A percentile compares a stretch with the other conserved stretches of the same genome.
phyloP scores from a whole-genome alignment of 2,113 vertebrate genomes.

The Pelecanus crispus region DNA sequence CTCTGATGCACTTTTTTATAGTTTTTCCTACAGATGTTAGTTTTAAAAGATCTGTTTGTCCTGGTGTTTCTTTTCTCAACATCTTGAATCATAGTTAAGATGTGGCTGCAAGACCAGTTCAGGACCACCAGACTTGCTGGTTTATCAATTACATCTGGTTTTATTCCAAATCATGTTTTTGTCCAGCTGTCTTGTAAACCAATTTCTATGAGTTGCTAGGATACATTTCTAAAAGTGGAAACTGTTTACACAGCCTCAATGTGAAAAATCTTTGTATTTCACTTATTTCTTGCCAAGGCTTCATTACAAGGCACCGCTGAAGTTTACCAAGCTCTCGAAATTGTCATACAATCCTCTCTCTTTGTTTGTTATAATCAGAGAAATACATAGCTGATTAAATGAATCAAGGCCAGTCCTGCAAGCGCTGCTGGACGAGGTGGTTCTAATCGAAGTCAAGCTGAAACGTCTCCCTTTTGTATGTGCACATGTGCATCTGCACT shows the following conservation, averaged over 20 bases:
- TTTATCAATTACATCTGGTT: constrained; percentile 4
- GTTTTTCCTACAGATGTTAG: neutral
- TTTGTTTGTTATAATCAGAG: constrained; percentile 25
- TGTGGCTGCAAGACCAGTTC: neutral
- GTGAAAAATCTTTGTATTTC: constrained; percentile 23
- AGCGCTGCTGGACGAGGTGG: neutral
- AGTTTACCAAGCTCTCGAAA: constrained; percentile 8
- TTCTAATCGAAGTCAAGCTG: neutral
- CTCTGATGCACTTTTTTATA: neutral
- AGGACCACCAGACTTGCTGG: neutral
- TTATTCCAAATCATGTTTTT: constrained; percentile 9
- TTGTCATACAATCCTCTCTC: neutral
- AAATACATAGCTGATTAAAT: neutral
- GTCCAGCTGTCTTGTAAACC: constrained; percentile 43
- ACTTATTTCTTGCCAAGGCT: constrained; percentile 29
- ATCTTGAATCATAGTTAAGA: neutral
- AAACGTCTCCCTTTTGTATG: neutral
- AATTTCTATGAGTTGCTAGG: constrained; percentile 34
- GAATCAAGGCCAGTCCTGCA: neutral
- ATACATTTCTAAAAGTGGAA: constrained; percentile 59
- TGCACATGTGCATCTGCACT: accelerated
- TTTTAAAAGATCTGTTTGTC: neutral
- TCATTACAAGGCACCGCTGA: constrained; percentile 1
- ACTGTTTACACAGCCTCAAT: neutral
- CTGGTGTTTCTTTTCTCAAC: neutral